phyloP scores from a whole-genome alignment of 2,888 invertebrate genomes.

The Cerastis rubricosa region DNA sequence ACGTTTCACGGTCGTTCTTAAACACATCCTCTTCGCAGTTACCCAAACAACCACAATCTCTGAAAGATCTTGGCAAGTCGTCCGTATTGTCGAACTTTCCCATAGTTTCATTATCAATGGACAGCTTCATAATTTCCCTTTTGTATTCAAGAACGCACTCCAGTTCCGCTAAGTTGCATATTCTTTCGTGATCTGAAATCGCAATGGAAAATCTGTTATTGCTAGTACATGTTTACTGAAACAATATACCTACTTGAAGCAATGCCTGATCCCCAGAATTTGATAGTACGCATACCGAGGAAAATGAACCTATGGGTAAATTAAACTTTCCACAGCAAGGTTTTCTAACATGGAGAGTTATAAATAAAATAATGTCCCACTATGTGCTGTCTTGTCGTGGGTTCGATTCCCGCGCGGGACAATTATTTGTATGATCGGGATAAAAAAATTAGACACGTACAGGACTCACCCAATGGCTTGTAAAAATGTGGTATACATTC shows the following conservation, averaged over 20 bases:
- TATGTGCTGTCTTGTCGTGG: not conserved
- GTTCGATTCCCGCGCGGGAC: not conserved
- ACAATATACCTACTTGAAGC: not conserved
- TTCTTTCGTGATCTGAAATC: constrained; percentile 79
- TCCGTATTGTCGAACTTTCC: constrained; percentile 65
- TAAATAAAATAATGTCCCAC: no score
- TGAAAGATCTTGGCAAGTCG: constrained; percentile 76
- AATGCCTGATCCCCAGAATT: not conserved
- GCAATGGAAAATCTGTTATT: not conserved
- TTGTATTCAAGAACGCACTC: constrained; percentile 80
- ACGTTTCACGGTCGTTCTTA: constrained; percentile 78
- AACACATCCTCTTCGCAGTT: constrained; percentile 83
- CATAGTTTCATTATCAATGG: constrained; percentile 73
- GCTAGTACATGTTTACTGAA: not conserved
- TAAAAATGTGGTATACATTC: constrained; percentile 95
- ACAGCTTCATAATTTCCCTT: constrained; percentile 79
- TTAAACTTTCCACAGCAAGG: not conserved
- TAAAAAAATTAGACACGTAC: not conserved
- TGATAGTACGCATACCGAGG: not conserved
- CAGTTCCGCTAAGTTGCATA: constrained; percentile 81
- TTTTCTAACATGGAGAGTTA: no score
- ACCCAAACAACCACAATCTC: constrained; percentile 82
- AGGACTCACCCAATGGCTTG: constrained; percentile 89
- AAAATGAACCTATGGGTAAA: not conserved
- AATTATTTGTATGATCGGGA: not conserved